phyloP scores from a whole-genome alignment of 2,888 invertebrate genomes.

The Trachelus tabidus region DNA sequence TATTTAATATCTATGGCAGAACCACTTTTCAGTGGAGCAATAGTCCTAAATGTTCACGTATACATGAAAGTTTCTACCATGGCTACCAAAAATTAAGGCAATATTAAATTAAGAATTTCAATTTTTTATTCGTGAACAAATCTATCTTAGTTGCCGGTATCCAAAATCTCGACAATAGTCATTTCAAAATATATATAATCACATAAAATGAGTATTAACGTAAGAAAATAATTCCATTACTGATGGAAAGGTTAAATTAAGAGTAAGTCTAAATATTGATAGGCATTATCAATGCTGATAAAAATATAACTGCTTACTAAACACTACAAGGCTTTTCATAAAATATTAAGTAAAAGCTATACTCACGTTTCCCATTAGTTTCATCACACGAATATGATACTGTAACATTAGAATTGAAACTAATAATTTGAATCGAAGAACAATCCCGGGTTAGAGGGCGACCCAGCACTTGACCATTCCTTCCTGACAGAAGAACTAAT shows the following conservation, averaged over 20 bases:
- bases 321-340: neutral
- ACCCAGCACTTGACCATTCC: constrained; percentile 75
- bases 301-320: neutral
- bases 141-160: too few species aligned
- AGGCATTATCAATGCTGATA: neutral
- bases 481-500: constrained; percentile 78
- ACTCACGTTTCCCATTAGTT: constrained; percentile 45
- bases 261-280: neutral
- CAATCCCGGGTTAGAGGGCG: constrained; percentile 39
- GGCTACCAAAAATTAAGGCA: too few species aligned
- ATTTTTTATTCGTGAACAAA: too few species aligned
- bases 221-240: neutral
- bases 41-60: too few species aligned
- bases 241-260: neutral
- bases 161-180: too few species aligned
- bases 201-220: too few species aligned
- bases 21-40: too few species aligned
- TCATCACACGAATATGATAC: constrained; percentile 51
- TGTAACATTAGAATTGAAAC: constrained; percentile 41
- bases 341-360: neutral
- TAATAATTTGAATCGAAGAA: constrained; percentile 41
- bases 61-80: too few species aligned
- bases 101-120: too few species aligned
- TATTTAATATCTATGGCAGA: too few species aligned
- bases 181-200: too few species aligned